Evolutionary conservation across 2,888 invertebrate species (phyloP).

Genomic region (Synanthedon tipuliformis): DNA sequence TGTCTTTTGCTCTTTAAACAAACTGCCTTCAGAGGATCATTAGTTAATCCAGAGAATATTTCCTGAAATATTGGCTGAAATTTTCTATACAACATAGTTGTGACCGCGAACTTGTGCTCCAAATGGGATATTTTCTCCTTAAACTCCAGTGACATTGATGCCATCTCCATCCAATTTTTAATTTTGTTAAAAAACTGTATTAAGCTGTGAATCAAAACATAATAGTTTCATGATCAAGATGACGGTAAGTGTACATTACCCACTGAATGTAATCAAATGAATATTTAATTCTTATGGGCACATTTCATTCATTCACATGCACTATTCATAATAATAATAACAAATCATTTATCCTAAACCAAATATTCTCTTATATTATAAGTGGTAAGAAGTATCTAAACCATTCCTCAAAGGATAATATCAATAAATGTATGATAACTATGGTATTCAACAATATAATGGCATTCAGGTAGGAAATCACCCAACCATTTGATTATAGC

Average conservation of each 20-base stretch:
- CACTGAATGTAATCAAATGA: not conserved
- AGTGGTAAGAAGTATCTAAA: too few relatives aligned
- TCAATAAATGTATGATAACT: too few relatives aligned
- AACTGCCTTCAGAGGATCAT: constrained; percentile 65
- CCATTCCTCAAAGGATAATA: too few relatives aligned
- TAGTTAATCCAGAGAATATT: constrained; percentile 80
- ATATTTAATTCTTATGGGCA: not conserved
- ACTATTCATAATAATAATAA: too few relatives aligned
- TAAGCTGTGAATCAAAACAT: constrained; percentile 71
- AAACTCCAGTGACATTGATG: constrained; percentile 85
- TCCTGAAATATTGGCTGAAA: constrained; percentile 89
- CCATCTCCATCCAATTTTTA: constrained; percentile 96
- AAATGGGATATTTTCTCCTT: constrained; percentile 84
- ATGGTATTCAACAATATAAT: too few relatives aligned
- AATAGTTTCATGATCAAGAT: not conserved
- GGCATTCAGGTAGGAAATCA: too few relatives aligned
- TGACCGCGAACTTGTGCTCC: constrained; percentile 92
- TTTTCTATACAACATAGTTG: constrained; percentile 93
- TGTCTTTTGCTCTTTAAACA: constrained; percentile 70
- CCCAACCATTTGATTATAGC: too few relatives aligned
- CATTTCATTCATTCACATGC: too few relatives aligned
- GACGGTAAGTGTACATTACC: not conserved
- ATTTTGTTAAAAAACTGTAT: constrained; percentile 95
- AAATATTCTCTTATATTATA: too few relatives aligned
- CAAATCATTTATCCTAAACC: not conserved